Conservation (phyloP, 64 coral and sea anemone genomes). For the Anthopleura sola region DNA sequence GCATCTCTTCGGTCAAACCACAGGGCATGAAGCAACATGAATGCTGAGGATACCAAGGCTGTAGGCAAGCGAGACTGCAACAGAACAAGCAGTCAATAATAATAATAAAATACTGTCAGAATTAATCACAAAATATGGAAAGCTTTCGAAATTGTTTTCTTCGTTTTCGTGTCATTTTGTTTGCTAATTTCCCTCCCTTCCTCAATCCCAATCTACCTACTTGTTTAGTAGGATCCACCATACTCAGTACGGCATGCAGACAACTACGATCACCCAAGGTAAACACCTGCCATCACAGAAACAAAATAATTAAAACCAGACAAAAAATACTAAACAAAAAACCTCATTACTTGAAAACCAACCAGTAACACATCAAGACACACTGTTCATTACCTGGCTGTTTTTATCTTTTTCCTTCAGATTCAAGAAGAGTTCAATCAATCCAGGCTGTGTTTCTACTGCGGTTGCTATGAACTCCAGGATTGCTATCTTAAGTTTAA, state of each 20-base stretch:
- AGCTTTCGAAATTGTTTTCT: no score
- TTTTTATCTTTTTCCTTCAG: conserved; percentile 38
- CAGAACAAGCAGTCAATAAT: background rate
- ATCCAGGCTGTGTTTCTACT: conserved; percentile 92
- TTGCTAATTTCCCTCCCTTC: background rate
- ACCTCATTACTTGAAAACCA: background rate
- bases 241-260: conserved; percentile 65
- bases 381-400: background rate
- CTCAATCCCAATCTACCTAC: conserved; percentile 18
- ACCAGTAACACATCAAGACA: background rate
- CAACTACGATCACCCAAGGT: conserved; percentile 72
- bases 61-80: conserved; percentile 21
- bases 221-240: conserved; percentile 69
- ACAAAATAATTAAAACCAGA: background rate
- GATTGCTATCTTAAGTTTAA: conserved; percentile 79
- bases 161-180: no score
- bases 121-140: background rate
- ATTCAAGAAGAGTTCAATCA: conserved; percentile 88
- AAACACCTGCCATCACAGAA: conserved; percentile 48
- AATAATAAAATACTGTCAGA: background rate
- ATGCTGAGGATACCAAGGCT: conserved; percentile 56
- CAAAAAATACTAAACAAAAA: background rate
- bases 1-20: conserved; percentile 91
- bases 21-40: conserved; percentile 68
- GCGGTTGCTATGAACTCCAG: conserved; percentile 92